Evolutionary conservation across 2,113 vertebrate genomes (phyloP).

Genomic region (Pao palembangensis): DNA sequence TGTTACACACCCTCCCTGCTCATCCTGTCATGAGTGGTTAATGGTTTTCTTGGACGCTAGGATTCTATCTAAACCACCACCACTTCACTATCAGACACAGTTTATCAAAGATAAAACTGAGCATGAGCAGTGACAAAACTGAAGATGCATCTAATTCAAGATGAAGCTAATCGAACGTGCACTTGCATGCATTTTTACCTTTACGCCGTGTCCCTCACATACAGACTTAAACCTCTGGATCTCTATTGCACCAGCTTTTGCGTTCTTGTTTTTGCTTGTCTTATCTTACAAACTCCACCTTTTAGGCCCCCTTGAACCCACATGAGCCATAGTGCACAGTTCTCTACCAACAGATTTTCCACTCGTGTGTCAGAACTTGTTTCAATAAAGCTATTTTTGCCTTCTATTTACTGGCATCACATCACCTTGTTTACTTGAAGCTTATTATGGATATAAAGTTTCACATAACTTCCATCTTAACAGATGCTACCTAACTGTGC

Average conservation of each 20-base stretch:
- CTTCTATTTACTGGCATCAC: not conserved
- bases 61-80: conserved; percentile 13
- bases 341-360: not conserved
- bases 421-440: not conserved
- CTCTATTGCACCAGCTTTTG: no score
- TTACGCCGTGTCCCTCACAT: not conserved
- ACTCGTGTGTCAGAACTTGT: not conserved
- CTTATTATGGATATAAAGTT: not conserved
- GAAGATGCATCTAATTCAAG: conserved; percentile 2
- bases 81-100: conserved; percentile 9
- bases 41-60: conserved; percentile 3
- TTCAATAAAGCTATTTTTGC: not conserved
- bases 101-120: conserved; percentile 1
- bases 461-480: not conserved
- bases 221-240: conserved; percentile 18
- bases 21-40: not conserved
- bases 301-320: conserved; percentile 3
- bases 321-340: not conserved
- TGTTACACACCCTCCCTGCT: no score
- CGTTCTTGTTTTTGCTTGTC: not conserved
- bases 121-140: conserved; percentile 1
- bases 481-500: not conserved
- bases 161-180: not conserved
- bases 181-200: no score
- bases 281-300: not conserved